These are phyloP conservation scores for Nycticorax nycticorax DNA, from an alignment of 2,113 vertebrate genomes.

Conservation along the genomic window DNA sequence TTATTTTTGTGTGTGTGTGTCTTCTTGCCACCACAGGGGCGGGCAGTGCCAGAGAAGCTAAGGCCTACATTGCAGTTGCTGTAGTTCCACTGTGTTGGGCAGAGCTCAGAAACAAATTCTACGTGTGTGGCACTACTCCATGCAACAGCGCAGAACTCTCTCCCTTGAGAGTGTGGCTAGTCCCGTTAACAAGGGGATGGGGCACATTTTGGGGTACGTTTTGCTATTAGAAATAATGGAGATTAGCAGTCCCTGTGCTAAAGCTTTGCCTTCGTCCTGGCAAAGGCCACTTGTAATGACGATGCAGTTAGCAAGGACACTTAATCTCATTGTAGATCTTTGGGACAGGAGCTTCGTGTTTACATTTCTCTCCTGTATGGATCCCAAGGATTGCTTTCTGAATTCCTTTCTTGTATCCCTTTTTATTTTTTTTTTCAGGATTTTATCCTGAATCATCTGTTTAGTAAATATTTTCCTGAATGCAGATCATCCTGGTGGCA, in stretches of 20 bases:
- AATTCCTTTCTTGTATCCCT: not conserved
- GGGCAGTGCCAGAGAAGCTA: not conserved
- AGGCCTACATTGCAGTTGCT: not conserved
- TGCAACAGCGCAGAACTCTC: not conserved
- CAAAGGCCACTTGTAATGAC: not conserved
- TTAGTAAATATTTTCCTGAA: not conserved
- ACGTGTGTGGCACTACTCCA: not conserved
- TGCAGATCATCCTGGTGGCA: not conserved
- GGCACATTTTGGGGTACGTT: not conserved
- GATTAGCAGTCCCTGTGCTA: not conserved
- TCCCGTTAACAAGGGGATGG: not conserved
- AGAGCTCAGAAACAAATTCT: not conserved
- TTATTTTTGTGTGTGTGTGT: not conserved
- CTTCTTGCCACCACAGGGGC: not conserved
- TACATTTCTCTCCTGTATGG: not conserved
- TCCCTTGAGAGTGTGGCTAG: not conserved
- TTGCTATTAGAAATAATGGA: not conserved
- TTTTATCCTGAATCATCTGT: not conserved
- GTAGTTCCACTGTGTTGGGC: not conserved
- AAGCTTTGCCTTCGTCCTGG: not conserved
- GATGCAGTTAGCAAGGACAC: accelerated
- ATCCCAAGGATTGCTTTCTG: not conserved
- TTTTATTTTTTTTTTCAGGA: not conserved
- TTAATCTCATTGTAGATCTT: not conserved
- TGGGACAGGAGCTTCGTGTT: not conserved